Evolutionary conservation across 92 coral and sea anemone genomes (phyloP).

Genomic region (Diadumene lineata): DNA sequence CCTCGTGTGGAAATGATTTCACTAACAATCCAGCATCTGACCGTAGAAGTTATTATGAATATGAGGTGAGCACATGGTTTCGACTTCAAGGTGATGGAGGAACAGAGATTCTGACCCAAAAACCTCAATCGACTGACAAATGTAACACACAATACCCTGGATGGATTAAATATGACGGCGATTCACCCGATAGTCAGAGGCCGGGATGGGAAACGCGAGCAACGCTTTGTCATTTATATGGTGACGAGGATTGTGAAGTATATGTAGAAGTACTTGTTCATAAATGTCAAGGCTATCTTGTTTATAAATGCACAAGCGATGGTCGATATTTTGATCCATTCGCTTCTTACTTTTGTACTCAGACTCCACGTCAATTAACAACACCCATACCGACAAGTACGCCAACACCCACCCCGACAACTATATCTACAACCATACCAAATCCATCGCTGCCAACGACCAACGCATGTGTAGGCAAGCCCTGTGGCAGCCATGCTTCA

Average conservation of each 20-base stretch:
- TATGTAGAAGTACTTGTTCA: neutral
- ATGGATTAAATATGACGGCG: too few relatives aligned
- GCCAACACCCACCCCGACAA: slow-evolving; percentile 3
- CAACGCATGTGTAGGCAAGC: neutral
- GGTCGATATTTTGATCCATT: too few relatives aligned
- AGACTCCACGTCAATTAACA: neutral
- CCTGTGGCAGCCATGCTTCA: neutral
- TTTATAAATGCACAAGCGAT: neutral
- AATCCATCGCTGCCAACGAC: too few relatives aligned
- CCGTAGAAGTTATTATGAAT: too few relatives aligned
- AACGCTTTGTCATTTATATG: neutral
- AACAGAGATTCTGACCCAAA: neutral
- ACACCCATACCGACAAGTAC: neutral
- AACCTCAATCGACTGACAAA: neutral
- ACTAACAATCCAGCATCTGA: too few relatives aligned
- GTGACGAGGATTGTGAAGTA: neutral
- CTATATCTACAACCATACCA: neutral
- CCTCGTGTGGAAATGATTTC: neutral
- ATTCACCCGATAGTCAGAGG: too few relatives aligned
- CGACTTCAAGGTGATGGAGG: neutral
- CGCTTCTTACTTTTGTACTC: neutral
- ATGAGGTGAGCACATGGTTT: too few relatives aligned
- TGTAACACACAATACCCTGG: neutral
- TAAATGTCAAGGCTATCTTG: neutral
- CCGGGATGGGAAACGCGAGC: too few relatives aligned